These are phyloP conservation scores for Drosophila murphyi DNA, from an alignment of 1,140 invertebrate genomes.

Conservation along the genomic window DNA sequence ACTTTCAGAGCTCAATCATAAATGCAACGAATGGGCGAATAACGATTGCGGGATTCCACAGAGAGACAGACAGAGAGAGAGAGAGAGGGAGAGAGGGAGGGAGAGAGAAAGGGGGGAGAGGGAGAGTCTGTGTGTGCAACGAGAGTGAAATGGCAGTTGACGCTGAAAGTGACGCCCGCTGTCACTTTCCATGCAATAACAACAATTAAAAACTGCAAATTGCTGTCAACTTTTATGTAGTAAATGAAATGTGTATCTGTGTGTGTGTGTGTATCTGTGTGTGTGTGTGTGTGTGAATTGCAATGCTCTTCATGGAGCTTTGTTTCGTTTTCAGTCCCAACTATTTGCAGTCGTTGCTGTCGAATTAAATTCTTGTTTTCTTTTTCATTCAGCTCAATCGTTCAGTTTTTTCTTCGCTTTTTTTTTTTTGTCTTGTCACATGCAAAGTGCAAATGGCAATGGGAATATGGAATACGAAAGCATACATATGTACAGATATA, in stretches of 20 bases:
- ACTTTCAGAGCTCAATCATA: slow-evolving; percentile 52
- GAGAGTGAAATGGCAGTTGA: slow-evolving; percentile 22
- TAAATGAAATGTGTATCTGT: not conserved
- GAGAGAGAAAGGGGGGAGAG: not conserved
- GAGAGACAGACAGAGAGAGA: not conserved
- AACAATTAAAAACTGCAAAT: slow-evolving; percentile 64
- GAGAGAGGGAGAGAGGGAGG: not conserved
- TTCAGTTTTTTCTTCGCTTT: too few species aligned
- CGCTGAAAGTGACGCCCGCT: slow-evolving; percentile 15
- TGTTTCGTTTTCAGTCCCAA: slow-evolving; percentile 9
- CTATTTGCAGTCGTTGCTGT: not conserved
- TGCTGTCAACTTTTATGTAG: slow-evolving; percentile 60
- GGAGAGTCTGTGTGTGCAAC: not conserved
- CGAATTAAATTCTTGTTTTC: slow-evolving; percentile 24
- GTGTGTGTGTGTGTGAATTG: not conserved
- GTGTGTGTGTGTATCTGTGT: not conserved
- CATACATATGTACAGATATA: not conserved
- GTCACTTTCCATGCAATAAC: slow-evolving; percentile 42
- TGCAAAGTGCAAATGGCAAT: slow-evolving; percentile 61
- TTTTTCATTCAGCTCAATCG: not conserved
- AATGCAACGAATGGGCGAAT: slow-evolving; percentile 7
- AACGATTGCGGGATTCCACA: not conserved
- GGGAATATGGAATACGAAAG: slow-evolving; percentile 37
- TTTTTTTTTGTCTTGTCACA: slow-evolving; percentile 25
- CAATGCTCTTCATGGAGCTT: slow-evolving; percentile 23